Evolutionary conservation across 2,888 invertebrate genomes (phyloP).

Genomic region (Idaea biselata): DNA sequence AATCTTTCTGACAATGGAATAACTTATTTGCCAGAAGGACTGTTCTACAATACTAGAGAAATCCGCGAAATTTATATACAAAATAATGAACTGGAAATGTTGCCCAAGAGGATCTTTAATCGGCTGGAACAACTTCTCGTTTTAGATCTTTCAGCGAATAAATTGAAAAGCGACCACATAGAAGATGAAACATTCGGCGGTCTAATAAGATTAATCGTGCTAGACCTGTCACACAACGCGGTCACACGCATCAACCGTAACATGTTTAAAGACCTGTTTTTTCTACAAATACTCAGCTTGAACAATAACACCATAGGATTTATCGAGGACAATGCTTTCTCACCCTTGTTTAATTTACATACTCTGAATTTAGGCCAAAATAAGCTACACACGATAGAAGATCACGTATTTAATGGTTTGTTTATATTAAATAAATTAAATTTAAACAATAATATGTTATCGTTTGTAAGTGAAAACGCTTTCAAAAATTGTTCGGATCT

Average conservation of each 20-base stretch:
- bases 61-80: constrained; percentile 91
- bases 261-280: constrained; percentile 93
- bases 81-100: constrained; percentile 90
- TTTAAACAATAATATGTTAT: constrained; percentile 90
- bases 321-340: constrained; percentile 92
- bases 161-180: constrained; percentile 91
- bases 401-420: constrained; percentile 90
- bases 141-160: constrained; percentile 92
- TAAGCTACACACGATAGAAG: constrained; percentile 88
- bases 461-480: constrained; percentile 87
- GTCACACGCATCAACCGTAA: constrained; percentile 88
- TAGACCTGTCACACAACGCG: constrained; percentile 92
- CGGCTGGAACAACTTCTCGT: constrained; percentile 92
- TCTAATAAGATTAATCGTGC: constrained; percentile 90
- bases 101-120: constrained; percentile 92
- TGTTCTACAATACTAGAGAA: constrained; percentile 90
- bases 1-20: constrained; percentile 93
- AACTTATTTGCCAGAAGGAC: constrained; percentile 88
- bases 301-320: constrained; percentile 91
- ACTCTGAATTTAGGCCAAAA: constrained; percentile 94
- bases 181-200: constrained; percentile 93
- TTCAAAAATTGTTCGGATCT: constrained; percentile 93
- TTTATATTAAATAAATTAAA: constrained; percentile 91
- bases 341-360: constrained; percentile 93
- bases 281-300: constrained; percentile 91